Evolutionary conservation across 1,140 invertebrate species (phyloP).

Genomic region (Trissolcus basalis): DNA sequence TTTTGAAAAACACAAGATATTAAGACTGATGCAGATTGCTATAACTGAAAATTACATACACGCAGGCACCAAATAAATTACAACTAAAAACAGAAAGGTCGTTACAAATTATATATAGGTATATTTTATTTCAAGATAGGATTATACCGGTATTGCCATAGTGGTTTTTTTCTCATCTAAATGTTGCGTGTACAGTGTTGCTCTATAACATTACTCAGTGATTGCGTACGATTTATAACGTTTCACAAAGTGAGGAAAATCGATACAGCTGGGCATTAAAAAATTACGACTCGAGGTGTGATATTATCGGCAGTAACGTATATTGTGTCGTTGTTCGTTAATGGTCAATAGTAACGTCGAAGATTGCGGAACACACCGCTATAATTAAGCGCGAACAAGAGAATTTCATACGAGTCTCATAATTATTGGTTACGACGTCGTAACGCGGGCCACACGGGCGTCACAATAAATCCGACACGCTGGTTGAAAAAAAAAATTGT

Average conservation of each 20-base stretch:
- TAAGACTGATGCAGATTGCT: no score
- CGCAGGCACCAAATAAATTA: no score
- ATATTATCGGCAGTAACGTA: slow-evolving; percentile 38
- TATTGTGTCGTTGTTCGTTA: slow-evolving; percentile 28
- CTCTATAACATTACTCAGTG: slow-evolving; percentile 18
- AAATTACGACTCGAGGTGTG: slow-evolving; percentile 20
- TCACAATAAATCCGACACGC: slow-evolving; percentile 6
- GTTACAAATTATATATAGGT: no score
- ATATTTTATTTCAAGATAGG: background rate
- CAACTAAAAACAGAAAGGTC: no score
- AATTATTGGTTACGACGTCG: slow-evolving; percentile 15
- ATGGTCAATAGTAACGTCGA: slow-evolving; percentile 39
- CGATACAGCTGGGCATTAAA: slow-evolving; percentile 24
- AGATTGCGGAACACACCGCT: slow-evolving; percentile 26
- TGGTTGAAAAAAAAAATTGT: background rate
- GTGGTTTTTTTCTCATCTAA: slow-evolving; percentile 4
- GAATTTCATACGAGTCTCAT: slow-evolving; percentile 21
- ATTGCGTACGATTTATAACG: slow-evolving; percentile 27
- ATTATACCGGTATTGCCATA: slow-evolving; percentile 19
- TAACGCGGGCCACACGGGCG: background rate
- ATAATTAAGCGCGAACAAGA: slow-evolving; percentile 35
- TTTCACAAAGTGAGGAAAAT: slow-evolving; percentile 29
- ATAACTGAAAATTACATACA: no score
- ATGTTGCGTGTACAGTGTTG: slow-evolving; percentile 1
- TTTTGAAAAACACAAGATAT: no score